Evolutionary conservation across 2,888 invertebrate genomes (phyloP), one percentile per base, ranked within the genome.

Genomic region (Opisthograptis luteolata): DNA sequence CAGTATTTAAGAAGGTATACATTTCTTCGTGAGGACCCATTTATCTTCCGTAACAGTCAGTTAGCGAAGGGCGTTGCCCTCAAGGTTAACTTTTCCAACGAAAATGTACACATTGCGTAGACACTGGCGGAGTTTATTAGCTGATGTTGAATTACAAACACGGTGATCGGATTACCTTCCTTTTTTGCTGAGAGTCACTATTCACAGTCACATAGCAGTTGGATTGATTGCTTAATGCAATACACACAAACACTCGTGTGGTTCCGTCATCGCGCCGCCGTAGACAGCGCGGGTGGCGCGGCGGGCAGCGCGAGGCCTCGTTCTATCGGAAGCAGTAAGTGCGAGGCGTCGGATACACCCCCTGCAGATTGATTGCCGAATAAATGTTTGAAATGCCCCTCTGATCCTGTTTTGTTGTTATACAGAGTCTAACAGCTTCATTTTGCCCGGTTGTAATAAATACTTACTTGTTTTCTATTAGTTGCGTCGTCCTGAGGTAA

Each of bases 271-370:
- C n/a, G n/a, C n/a, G n/a, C n/a, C n/a, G n/a, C n/a, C n/a, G n/a
- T n/a, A n/a, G n/a, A n/a, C n/a, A n/a, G n/a, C n/a, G n/a, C n/a
- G n/a, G n/a, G n/a, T n/a, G n/a, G n/a, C n/a, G n/a, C n/a, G n/a
- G n/a, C n/a, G n/a, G 42, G 13, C 14, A 14, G 25, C 3, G 17
- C n/a, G 22, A 14, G 28, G 19, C 6, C 31, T 9, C 32, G n/a
- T 40, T 46, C 46, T 39, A 37, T 13, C 45, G 39, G 39, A 39
- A 14, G 37, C 25, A 19, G 37, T 40, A 32, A 27, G 39, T 25
- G 45, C 31, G 36, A 24, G 27, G 39, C 24, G 10, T 7, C 46
- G 39, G 46, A 40, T 40, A 27, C 46, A 12, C 34, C 10, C 31
- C 19, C 35, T 37, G 46, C 22, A 40, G 20, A 47, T 40, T 40